phyloP scores from a whole-genome alignment of 2,797 vertebrate genomes.

The Poliocrania exsul region DNA sequence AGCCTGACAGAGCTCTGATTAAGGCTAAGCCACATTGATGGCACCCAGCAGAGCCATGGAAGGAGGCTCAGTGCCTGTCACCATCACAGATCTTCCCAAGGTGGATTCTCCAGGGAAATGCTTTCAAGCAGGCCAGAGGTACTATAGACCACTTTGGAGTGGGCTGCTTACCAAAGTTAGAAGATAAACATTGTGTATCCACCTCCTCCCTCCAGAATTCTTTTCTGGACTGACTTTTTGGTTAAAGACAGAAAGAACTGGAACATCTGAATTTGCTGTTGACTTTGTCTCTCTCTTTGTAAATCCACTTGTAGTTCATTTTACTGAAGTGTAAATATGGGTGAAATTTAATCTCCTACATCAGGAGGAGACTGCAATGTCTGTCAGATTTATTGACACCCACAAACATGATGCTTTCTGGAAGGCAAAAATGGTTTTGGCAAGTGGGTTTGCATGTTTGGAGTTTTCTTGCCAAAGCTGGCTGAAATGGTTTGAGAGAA shows the following conservation, averaged over 20 bases:
- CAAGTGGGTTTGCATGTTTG: background rate
- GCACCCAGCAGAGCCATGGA: fast-evolving
- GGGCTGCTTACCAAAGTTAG: background rate
- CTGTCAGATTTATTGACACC: slow-evolving; percentile 26
- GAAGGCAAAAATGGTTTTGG: slow-evolving; percentile 26
- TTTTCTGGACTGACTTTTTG: background rate
- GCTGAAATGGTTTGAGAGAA: background rate
- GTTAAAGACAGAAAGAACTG: background rate
- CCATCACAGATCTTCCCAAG: background rate
- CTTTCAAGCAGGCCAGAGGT: background rate
- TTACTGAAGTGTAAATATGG: background rate
- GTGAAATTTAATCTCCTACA: slow-evolving; percentile 12
- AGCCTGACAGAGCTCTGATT: background rate
- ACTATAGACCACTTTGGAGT: fast-evolving
- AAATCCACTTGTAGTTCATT: slow-evolving; percentile 4
- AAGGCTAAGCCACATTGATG: background rate
- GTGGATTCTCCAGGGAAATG: background rate
- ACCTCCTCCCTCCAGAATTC: background rate
- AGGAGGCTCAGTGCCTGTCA: fast-evolving
- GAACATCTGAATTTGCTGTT: background rate
- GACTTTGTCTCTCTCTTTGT: background rate
- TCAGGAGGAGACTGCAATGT: background rate
- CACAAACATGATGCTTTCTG: background rate
- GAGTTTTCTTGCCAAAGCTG: background rate
- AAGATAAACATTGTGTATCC: background rate